phyloP scores from a whole-genome alignment of 1,140 invertebrate genomes.

The Aporrectodea caliginosa region DNA sequence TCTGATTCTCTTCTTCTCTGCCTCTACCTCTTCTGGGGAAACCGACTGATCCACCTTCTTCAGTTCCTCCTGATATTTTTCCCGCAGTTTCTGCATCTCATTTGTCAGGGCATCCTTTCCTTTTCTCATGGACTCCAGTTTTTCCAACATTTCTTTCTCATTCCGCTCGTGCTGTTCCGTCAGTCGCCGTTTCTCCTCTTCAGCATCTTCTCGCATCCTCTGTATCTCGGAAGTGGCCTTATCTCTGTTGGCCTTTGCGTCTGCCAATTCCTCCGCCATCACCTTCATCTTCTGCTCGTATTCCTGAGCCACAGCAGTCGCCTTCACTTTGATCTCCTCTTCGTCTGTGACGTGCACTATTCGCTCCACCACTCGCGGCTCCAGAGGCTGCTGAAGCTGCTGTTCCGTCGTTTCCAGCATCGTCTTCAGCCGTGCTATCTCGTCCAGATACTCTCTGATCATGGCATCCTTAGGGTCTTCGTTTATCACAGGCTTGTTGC shows the following conservation, averaged over 20 bases:
- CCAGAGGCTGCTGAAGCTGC: neutral
- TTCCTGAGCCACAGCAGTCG: neutral
- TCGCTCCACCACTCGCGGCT: neutral
- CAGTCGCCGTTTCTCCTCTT: slow-evolving; percentile 5
- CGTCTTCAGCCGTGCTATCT: slow-evolving; percentile 20
- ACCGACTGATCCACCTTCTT: neutral
- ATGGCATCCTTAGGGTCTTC: slow-evolving; percentile 56
- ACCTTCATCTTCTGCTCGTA: neutral
- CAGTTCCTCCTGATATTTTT: neutral
- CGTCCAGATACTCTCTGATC: slow-evolving; percentile 22
- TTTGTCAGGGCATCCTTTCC: neutral
- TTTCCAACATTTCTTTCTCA: neutral
- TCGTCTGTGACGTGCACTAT: too few relatives aligned
- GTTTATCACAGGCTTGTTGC: slow-evolving; percentile 85
- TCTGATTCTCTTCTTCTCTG: neutral
- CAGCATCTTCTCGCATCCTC: neutral
- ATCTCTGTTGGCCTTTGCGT: neutral
- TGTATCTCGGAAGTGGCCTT: neutral
- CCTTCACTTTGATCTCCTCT: neutral
- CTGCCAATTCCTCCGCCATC: neutral
- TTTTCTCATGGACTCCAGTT: neutral
- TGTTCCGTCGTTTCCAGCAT: slow-evolving; percentile 38
- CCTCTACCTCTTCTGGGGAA: neutral
- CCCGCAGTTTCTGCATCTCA: neutral
- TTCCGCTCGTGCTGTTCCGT: neutral